Evolutionary conservation across 2,797 vertebrate species (phyloP).

Genomic region (Coracias cyanogaster): DNA sequence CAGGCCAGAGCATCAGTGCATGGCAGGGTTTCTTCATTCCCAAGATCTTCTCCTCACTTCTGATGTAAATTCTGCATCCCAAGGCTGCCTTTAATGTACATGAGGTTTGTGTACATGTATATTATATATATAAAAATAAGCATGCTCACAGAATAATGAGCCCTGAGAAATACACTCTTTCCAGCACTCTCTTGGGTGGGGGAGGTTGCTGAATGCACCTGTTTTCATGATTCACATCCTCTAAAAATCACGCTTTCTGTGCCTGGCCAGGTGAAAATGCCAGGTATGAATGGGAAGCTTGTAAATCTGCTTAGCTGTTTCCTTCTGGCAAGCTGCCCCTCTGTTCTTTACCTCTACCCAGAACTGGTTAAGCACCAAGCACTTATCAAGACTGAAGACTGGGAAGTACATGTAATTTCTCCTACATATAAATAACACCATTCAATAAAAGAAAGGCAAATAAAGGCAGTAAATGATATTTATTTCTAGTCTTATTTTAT

Average conservation of each 20-base stretch:
- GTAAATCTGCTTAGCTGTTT: constrained; percentile 38
- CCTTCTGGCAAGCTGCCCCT: constrained; percentile 7
- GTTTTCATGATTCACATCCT: constrained; percentile 61
- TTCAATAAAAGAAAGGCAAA: constrained; percentile 42
- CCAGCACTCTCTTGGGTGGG: constrained; percentile 41
- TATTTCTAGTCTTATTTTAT: constrained; percentile 38
- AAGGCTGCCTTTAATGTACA: constrained; percentile 9
- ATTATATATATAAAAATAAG: constrained; percentile 48
- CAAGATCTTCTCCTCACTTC: constrained; percentile 21
- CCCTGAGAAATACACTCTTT: constrained; percentile 8
- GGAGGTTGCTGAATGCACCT: constrained; percentile 9
- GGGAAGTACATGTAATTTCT: background rate
- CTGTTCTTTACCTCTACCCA: background rate
- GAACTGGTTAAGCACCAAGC: constrained; percentile 12
- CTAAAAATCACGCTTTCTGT: background rate
- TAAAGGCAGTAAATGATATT: constrained; percentile 23
- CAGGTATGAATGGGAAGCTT: background rate
- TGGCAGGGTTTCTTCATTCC: constrained; percentile 16
- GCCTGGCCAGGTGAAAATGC: constrained; percentile 38
- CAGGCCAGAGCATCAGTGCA: constrained; percentile 1
- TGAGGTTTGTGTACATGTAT: constrained; percentile 50
- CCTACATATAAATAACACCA: constrained; percentile 22
- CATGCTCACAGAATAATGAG: constrained; percentile 35
- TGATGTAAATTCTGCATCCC: constrained; percentile 36
- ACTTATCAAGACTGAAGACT: background rate